Base-by-base conservation (phyloP, 1,140 invertebrate genomes). In the Atta colombica region DNA sequence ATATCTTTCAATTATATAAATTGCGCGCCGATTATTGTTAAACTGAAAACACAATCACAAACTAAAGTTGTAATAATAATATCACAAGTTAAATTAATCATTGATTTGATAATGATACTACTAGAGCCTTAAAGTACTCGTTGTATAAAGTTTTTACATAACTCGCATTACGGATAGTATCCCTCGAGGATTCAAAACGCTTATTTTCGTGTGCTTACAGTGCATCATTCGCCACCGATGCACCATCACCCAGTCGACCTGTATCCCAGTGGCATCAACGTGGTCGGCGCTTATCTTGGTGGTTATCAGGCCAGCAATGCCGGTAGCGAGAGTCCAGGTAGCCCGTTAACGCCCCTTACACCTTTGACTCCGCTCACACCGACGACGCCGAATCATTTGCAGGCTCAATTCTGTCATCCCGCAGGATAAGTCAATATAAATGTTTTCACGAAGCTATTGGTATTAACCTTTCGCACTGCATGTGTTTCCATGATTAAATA, bases 291-390 rank as follows among this genome's bases (percentile, higher is more conserved):
- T 86, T 94, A 94, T 77, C 88, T 94, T 61, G 90, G 92, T 10
- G 88, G 90, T n/a, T 94, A 94, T 78, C 93, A 93, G 55, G 92
- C 89, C 63, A 90, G 93, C 45, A 94, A 93, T 60, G 92, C 88
- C 12, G 92, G 93, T 12, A 94, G 93, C 65, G 93, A 94, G 49
- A 94, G 93, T 86, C 93, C 93, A 49, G 93, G 91, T 66, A 94
- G 93, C 85, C 93, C 93, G 0, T 77, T 94, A 69, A 94, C 93
- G 7, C 93, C 93, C 5, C 85, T 94, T 31, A 94, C 93, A 49
- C 93, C 93, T 0, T 63, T 94, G 53, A 93, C 93, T 7, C 93
- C 93, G 6, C 85, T 94, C 71, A 93, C 93, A 25, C 93, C 93
- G 63, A 93, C 93, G 16, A 94, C 93, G 25, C 93, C 93, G 35